Conservation (phyloP, 2,888 invertebrate species). For the Andricus quercusramuli region DNA sequence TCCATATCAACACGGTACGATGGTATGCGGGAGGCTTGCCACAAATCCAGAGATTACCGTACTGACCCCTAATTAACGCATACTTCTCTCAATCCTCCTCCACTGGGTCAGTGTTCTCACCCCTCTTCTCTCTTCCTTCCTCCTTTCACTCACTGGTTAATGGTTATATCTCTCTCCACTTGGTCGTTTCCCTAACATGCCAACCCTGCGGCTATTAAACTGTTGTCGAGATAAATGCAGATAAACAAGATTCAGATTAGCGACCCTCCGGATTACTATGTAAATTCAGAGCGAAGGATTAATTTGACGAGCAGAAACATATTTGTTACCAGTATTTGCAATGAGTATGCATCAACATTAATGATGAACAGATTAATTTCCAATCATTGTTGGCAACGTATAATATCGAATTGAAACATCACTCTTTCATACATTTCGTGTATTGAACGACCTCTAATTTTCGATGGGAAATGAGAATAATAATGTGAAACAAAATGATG, state of each 20-base stretch:
- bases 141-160: neutral
- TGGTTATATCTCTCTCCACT: neutral
- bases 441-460: neutral
- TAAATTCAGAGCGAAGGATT: neutral
- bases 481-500: no score
- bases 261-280: neutral
- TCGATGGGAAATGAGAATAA: neutral
- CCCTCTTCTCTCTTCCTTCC: neutral
- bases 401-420: neutral
- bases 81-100: neutral
- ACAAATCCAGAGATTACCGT: neutral
- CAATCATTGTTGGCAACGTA: neutral
- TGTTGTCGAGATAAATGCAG: neutral
- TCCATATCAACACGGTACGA: neutral
- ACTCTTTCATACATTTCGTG: neutral
- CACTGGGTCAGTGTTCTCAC: neutral
- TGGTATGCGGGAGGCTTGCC: neutral
- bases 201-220: neutral
- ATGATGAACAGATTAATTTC: neutral
- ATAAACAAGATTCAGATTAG: constrained; percentile 5
- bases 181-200: neutral
- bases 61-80: constrained; percentile 11
- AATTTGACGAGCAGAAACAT: neutral
- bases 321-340: neutral
- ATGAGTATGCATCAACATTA: neutral